Evolutionary conservation across 2,797 vertebrate species (phyloP).

Genomic region (Chaetophractus vellerosus): DNA sequence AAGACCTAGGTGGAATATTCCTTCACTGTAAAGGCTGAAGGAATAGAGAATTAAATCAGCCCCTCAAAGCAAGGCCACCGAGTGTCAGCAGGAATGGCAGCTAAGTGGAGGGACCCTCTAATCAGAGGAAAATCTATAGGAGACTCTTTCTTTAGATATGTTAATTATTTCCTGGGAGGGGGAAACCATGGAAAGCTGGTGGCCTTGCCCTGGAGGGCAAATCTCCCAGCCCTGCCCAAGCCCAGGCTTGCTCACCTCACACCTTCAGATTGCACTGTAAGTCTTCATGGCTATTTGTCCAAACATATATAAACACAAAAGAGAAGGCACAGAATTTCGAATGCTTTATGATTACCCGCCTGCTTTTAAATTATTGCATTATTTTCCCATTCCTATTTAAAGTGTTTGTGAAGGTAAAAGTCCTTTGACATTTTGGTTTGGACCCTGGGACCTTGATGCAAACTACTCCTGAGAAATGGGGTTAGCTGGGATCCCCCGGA

Average conservation of each 20-base stretch:
- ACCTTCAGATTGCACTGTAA: too few species aligned
- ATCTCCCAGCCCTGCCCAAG: too few species aligned
- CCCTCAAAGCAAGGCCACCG: too few species aligned
- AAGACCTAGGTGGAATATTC: accelerated
- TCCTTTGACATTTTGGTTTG: not conserved
- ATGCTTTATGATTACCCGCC: accelerated
- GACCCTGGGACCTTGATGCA: not conserved
- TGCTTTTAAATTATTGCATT: not conserved
- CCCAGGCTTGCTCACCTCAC: too few species aligned
- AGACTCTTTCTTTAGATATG: not conserved
- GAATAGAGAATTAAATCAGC: not conserved
- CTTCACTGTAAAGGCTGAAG: not conserved
- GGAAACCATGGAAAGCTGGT: not conserved
- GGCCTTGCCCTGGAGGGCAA: too few species aligned
- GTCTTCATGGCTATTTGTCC: too few species aligned
- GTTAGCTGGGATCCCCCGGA: not conserved
- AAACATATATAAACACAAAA: too few species aligned
- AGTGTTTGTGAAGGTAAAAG: not conserved
- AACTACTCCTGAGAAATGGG: not conserved
- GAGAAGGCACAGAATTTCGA: not conserved
- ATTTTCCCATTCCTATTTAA: not conserved
- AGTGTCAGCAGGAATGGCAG: not conserved
- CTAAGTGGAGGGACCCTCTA: accelerated
- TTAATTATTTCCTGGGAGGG: not conserved
- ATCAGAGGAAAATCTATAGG: not conserved